phyloP scores from a whole-genome alignment of 1,140 invertebrate genomes.

The Micrasema longulum region DNA sequence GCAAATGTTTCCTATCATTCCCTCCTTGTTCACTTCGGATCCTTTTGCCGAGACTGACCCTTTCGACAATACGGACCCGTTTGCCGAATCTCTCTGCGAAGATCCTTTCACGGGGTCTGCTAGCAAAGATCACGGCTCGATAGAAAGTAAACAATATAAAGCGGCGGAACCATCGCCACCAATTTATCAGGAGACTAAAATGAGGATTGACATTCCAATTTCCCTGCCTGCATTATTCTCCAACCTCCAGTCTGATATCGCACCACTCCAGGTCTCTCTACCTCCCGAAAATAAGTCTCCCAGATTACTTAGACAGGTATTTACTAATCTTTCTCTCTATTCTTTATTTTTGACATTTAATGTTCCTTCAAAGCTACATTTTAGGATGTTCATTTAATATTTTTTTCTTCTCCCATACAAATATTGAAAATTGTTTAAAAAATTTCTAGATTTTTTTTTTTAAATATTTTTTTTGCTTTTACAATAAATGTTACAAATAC shows the following conservation, averaged over 20 bases:
- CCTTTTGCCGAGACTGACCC: slow-evolving; percentile 80
- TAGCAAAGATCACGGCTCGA: slow-evolving; percentile 17
- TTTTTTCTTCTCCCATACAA: too few species aligned
- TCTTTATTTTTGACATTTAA: too few species aligned
- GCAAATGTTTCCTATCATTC: slow-evolving; percentile 54
- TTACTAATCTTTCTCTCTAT: slow-evolving; percentile 4
- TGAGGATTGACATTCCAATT: slow-evolving; percentile 47
- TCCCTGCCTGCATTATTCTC: slow-evolving; percentile 29
- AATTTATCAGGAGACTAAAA: slow-evolving; percentile 19
- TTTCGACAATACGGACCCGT: slow-evolving; percentile 75
- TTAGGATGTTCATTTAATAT: too few species aligned
- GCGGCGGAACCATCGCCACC: slow-evolving; percentile 1
- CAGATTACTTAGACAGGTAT: slow-evolving; percentile 63
- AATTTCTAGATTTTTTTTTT: too few species aligned
- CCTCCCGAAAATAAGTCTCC: slow-evolving; percentile 73
- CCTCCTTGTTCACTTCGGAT: slow-evolving; percentile 68
- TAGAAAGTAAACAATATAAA: slow-evolving; percentile 4
- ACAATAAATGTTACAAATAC: too few species aligned
- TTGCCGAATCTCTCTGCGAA: slow-evolving; percentile 69
- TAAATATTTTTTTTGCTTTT: too few species aligned
- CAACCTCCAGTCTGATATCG: slow-evolving; percentile 42
- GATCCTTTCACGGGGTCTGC: slow-evolving; percentile 71
- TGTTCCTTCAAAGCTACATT: too few species aligned
- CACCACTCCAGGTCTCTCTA: slow-evolving; percentile 74
- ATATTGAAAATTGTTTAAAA: too few species aligned